Base-by-base conservation (phyloP, 2,797 vertebrate genomes). In the Catharus ustulatus region DNA sequence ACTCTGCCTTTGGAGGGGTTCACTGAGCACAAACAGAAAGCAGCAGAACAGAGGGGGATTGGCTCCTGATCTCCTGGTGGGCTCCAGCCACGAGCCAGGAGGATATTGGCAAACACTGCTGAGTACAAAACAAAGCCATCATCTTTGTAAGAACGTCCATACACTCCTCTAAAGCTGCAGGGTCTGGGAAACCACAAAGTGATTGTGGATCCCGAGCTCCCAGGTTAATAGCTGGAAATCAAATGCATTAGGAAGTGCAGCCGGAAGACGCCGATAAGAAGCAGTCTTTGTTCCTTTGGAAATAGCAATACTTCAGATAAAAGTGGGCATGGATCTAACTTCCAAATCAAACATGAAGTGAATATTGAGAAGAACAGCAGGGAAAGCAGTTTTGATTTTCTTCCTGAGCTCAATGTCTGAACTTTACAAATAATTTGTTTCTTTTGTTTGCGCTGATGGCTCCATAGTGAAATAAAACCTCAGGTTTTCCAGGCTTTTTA, bases 181-280 rank as follows among this genome's bases (percentile, higher is more conserved):
- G 59, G 73, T 62, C 84, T 89, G 84, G 79, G 90, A 89, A 86
- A 95, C 64, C 87, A 87, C 92, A 67, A 97, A 98, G 96, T 95
- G 96, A 93, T 95, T 93, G 95, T 64, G 84, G 94, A 67, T 58
- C 10, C 12, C 86, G 96, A 96, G 97, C 92, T 96, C 66, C 88
- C 93, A 87, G 98, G 98, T 98, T 98, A 98, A 98, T 98, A 97
- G 97, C 94, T 95, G 94, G 85, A 80, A 97, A 96, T 95, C 94
- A 97, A 97, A 97, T 76, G 93, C 91, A 78, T 95, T 95, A 97
- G 96, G 97, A 98, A 93, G 79, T 96, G 92, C 97, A 96, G 97
- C 93, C 95, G 96, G 95, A 95, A 97, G 91, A 62, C 7, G 78
- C 79, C 97, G 97, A 98, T 97, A 97, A 97, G 96, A 67, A 95